Conservation (phyloP, 1,140 invertebrate genomes). For the Panulirus ornatus region DNA sequence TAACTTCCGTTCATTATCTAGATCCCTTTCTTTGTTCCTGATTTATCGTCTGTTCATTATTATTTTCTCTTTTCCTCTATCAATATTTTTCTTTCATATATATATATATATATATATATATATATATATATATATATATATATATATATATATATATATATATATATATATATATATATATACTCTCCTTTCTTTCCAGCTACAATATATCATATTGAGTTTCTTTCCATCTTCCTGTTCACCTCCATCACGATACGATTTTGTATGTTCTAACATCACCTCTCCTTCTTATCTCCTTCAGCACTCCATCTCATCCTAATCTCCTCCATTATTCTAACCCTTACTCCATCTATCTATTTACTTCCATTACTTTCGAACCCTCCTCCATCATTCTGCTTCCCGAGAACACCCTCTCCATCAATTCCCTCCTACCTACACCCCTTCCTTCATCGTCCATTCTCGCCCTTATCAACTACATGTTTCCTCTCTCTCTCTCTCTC, state of each 20-base stretch:
- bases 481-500: conserved; percentile 34
- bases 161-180: conserved; percentile 18
- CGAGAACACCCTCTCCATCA: conserved; percentile 30
- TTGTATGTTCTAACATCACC: neutral
- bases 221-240: neutral
- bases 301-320: neutral
- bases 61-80: neutral
- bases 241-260: neutral
- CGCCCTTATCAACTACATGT: too few relatives aligned
- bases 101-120: conserved; percentile 45
- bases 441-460: conserved; percentile 21
- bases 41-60: neutral
- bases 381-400: neutral
- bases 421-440: conserved; percentile 28
- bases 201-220: neutral
- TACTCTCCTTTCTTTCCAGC: neutral
- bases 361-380: neutral
- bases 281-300: neutral
- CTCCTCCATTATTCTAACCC: neutral
- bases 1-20: too few relatives aligned
- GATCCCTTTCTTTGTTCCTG: neutral
- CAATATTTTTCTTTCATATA: neutral
- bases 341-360: neutral
- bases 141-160: conserved; percentile 46
- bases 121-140: conserved; percentile 47